Conservation (phyloP, 92 coral and sea anemone genomes). For the Phenganax stokvisi region DNA sequence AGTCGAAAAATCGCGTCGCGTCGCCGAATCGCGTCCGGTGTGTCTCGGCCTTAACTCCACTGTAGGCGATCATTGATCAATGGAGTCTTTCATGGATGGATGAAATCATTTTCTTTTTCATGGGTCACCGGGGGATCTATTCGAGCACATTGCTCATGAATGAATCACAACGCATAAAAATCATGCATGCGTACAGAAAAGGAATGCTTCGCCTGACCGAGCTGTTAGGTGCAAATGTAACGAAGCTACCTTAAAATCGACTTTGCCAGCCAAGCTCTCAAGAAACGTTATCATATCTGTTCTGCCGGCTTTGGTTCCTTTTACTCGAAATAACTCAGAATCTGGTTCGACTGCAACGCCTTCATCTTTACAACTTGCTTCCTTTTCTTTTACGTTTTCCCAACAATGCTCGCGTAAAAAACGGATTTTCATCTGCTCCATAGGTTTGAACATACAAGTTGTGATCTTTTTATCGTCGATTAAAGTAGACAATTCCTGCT, state of each 20-base stretch:
- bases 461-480: not conserved
- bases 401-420: not conserved
- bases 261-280: not conserved
- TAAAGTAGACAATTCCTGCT: not conserved
- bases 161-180: no score
- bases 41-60: no score
- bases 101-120: no score
- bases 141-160: no score
- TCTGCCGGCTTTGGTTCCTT: conserved; percentile 19
- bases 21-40: no score
- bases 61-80: no score
- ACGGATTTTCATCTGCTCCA: not conserved
- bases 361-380: not conserved
- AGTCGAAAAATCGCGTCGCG: no score
- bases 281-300: not conserved
- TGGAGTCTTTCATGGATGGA: no score
- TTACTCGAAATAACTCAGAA: not conserved
- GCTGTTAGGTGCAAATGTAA: not conserved
- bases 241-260: not conserved
- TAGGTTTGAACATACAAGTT: not conserved
- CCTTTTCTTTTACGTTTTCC: not conserved
- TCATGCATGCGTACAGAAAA: no score
- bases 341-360: not conserved
- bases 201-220: not conserved
- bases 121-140: no score